Base-by-base conservation (phyloP, 1,140 invertebrate genomes). In the Zaprionus davidi region DNA sequence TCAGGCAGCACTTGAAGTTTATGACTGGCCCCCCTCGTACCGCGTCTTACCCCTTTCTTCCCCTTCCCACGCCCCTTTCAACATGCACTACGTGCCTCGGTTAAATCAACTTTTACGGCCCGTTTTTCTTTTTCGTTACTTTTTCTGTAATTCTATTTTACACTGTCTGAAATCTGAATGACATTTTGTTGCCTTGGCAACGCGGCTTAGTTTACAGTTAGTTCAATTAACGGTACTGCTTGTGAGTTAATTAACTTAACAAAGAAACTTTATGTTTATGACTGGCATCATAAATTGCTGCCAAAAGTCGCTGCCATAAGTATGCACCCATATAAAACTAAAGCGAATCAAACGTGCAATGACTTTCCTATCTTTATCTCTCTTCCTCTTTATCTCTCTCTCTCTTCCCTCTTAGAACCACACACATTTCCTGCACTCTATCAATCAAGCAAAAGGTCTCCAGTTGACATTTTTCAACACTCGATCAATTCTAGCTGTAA, bases 381-480 rank as follows among this genome's bases (percentile, higher is more conserved):
- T 22, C 28, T 41, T 9, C 46, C 20, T 15, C 12, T 6, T 12
- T n/a, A 9, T 17, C 15, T 11, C n/a, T 51, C 26, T 20, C 15
- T 67, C 28, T 28, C 7, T 44, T 28, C 46, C 2, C n/a, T 13
- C 31, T 11, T 44, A 13, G 36, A 20, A 65, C 5, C 24, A 26
- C 74, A 13, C 17, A 26, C 68, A 86, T 79, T 86, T 86, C 82
- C 82, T 87, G 83, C 71, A 82, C 82, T 73, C 86, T 73, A 82
- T 85, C 76, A 86, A 85, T 86, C 79, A 85, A 56, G 24, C 60
- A 63, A 84, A 44, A 86, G 80, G 71, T 79, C 75, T 55, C 64
- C 53, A 49, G 62, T 66, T 86, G 79, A 82, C 72, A 87, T 82
- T 87, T 71, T 72, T 71, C 63, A 76, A 38, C 77, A 72, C 71